Conservation (phyloP, 2,888 invertebrate genomes). For the Synergus japonicus region DNA sequence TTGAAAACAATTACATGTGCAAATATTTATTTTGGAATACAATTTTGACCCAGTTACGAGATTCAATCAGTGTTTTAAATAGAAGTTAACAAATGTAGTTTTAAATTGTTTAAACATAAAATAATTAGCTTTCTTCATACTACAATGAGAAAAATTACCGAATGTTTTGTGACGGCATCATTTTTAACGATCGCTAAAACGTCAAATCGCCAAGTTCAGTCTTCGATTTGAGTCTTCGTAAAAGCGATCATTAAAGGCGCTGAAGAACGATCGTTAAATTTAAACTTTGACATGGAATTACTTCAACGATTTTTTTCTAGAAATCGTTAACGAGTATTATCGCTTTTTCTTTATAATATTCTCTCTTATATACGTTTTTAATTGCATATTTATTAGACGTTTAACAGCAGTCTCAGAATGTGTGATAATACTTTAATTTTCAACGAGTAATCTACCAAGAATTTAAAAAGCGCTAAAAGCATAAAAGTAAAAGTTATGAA, state of each 20-base stretch:
- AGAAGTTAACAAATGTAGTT: no score
- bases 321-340: background rate
- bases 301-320: background rate
- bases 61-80: no score
- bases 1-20: background rate
- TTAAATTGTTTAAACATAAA: background rate
- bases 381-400: background rate
- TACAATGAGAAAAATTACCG: background rate
- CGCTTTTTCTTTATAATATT: background rate
- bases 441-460: background rate
- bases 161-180: background rate
- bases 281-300: background rate
- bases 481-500: conserved; percentile 5
- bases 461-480: background rate
- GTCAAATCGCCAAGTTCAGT: background rate
- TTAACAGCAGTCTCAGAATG: background rate
- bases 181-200: conserved; percentile 16
- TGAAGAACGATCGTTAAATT: conserved; percentile 5
- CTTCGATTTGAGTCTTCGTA: background rate
- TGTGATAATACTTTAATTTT: background rate
- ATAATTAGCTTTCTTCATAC: background rate
- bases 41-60: background rate
- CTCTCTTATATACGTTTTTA: background rate
- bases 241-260: background rate
- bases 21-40: conserved; percentile 2